Base-by-base conservation (phyloP, 1,140 invertebrate genomes). In the Contarinia nasturtii region DNA sequence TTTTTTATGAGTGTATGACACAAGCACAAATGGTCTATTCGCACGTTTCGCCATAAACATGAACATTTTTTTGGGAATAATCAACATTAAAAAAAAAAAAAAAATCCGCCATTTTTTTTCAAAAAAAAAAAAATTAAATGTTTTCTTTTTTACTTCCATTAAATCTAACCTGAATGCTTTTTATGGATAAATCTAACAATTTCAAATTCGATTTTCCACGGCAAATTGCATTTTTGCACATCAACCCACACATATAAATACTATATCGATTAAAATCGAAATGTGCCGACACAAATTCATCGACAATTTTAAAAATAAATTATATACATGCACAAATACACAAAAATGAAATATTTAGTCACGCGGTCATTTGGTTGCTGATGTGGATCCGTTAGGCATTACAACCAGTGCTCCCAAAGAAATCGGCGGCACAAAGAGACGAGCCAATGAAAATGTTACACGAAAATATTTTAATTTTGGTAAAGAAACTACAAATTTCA, bases 281-380 rank as follows among this genome's bases (percentile, higher is more conserved):
- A n/a, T n/a, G n/a, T n/a, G n/a, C n/a, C n/a, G n/a, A n/a, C n/a
- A n/a, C n/a, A n/a, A n/a, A n/a, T n/a, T n/a, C 27, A 3, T 27
- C 27, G 27, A 27, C 10, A 5, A 27, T 5, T 5, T 27, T 27
- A 27, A 27, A 27, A 5, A 3, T 27, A 27, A 27, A 27, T 27
- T 10, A 27, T 27, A 27, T 27, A n/a, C n/a, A n/a, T n/a, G n/a
- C n/a, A n/a, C n/a, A n/a, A n/a, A n/a, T 27, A 10, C 27, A 27
- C 3, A 38, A 4, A 38, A 38, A 5, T 18, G 17, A 38, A 38
- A 38, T 57, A 57, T 59, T 57, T 60, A 95, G 89, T 82, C 87
- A 64, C 82, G 89, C 67, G 93, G 93, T 65, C 93, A 97, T 74
- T 80, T 92, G 70, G 84, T 89, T 58, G 86, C 93, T 57, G 83